phyloP scores from a whole-genome alignment of 2,113 vertebrate species.

The Eudyptes chrysolophus region DNA sequence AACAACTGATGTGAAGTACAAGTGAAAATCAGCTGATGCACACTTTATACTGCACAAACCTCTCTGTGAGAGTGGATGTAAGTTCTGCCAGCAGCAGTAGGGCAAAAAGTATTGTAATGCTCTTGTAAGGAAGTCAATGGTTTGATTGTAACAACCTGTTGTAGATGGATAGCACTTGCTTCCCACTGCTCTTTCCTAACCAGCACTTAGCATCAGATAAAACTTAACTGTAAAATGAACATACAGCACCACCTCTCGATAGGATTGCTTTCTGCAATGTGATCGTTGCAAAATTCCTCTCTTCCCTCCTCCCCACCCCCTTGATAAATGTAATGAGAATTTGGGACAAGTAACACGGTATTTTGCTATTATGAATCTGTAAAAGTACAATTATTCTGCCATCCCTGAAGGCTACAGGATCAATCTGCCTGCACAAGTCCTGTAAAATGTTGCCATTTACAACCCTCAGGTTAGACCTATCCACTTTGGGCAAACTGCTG shows the following conservation, averaged over 20 bases:
- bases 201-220: background rate
- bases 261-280: background rate
- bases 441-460: background rate
- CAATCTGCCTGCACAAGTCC: fast-evolving
- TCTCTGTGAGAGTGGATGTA: background rate
- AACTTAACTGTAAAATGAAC: background rate
- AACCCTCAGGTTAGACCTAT: background rate
- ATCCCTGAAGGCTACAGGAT: background rate
- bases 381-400: background rate
- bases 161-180: background rate
- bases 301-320: fast-evolving
- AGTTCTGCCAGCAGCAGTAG: background rate
- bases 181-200: background rate
- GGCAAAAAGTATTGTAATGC: background rate
- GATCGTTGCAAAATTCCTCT: background rate
- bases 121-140: background rate
- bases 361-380: background rate
- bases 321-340: background rate
- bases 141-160: background rate
- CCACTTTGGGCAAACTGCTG: background rate
- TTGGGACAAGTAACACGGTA: background rate
- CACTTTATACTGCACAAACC: background rate
- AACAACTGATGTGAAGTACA: background rate
- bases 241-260: slow-evolving; percentile 27
- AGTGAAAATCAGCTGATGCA: background rate